Base-by-base conservation (phyloP, 2,113 vertebrate species). In the Pygoscelis adeliae region DNA sequence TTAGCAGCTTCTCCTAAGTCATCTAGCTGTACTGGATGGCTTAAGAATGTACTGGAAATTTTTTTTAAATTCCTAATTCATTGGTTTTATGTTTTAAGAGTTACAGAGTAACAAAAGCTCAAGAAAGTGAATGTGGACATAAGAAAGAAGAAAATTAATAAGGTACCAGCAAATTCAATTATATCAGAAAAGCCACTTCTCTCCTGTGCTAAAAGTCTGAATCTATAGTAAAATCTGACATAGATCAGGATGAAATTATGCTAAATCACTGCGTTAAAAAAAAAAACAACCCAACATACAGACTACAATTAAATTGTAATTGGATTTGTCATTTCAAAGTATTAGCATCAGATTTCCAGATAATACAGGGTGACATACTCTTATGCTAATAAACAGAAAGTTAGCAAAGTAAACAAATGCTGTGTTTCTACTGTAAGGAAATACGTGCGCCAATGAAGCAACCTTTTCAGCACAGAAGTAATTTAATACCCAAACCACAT, bases 351-450 rank as follows among this genome's bases (percentile, higher is more conserved):
- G 56, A 96, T 74, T 95, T 96, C 83, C 93, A 96, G 91, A 96
- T 97, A 94, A 97, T 83, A 92, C 76, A 85, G 96, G 95, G 84
- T 86, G 97, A 97, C 96, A 95, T 78, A 66, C 80, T 90, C 90
- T 95, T 92, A 74, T 40, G 82, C 55, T 70, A 96, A 97, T 92
- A 96, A 97, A 98, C 79, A 95, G 56, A 86, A 95, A 97, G 85
- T 93, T 83, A 92, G 96, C 92, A 96, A 96, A 97, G 95, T 91
- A 97, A 98, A 97, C 93, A 97, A 97, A 97, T 9, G 91, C 91
- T 81, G 59, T 80, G 83, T 93, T 98, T 98, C 98, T 97, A 97
- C 97, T 97, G 98, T 97, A 98, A 98, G 97, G 97, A 98, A 98
- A 98, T 96, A 95, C 6, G 3, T 91, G 96, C 20, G 47, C 94